These are phyloP conservation scores for Pogonognathellus flavescens DNA, from an alignment of 1,140 invertebrate species.

Conservation along the genomic window DNA sequence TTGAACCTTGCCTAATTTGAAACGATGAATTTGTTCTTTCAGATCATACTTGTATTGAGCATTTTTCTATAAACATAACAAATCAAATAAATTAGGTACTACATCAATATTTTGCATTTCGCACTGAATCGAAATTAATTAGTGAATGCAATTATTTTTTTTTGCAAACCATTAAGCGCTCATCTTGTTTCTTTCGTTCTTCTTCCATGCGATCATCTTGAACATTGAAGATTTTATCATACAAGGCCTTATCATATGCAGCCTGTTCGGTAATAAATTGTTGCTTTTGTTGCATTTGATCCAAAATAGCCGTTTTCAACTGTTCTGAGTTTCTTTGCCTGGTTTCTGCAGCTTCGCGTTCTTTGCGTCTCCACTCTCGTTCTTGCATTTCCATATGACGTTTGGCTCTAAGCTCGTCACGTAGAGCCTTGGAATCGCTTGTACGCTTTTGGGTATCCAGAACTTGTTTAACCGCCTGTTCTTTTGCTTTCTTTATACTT, in stretches of 20 bases:
- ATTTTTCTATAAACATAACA: constrained; percentile 44
- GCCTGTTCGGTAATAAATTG: constrained; percentile 60
- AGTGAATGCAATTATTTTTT: background rate
- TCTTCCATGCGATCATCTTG: constrained; percentile 58
- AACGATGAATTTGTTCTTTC: constrained; percentile 65
- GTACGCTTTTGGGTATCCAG: constrained; percentile 58
- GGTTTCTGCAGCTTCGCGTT: constrained; percentile 52
- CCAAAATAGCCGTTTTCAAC: constrained; percentile 55
- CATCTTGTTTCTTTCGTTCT: constrained; percentile 56
- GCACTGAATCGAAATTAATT: too few relatives aligned
- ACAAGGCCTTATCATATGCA: constrained; percentile 60
- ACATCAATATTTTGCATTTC: background rate
- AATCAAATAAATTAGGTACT: too few relatives aligned
- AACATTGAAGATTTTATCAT: constrained; percentile 60
- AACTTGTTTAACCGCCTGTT: constrained; percentile 24
- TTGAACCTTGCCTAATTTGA: constrained; percentile 58
- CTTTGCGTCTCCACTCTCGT: constrained; percentile 63
- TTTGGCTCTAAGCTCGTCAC: constrained; percentile 64
- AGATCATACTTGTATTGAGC: constrained; percentile 64
- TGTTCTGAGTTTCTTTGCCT: constrained; percentile 51
- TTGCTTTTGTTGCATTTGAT: constrained; percentile 60
- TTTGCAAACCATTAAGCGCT: constrained; percentile 33
- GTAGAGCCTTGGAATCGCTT: constrained; percentile 52
- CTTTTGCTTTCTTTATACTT: constrained; percentile 54
- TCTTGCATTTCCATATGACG: constrained; percentile 63